Percentiles rank a stretch among this genome's conserved stretches.
phyloP scores from a whole-genome alignment of 35 echinoderm and acorn worm species.

The Ptychodera flava region DNA sequence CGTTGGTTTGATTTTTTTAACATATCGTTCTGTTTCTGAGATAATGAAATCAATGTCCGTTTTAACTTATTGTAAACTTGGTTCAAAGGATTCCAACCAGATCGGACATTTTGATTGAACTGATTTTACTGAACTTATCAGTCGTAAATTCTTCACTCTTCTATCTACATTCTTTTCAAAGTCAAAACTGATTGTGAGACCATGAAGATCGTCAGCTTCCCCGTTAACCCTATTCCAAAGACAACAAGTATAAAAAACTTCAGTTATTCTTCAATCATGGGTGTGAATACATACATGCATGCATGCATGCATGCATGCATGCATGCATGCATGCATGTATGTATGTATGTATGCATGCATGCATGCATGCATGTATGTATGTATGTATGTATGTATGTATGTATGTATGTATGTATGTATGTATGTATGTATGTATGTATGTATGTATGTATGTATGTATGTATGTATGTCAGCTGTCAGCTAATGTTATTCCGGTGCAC shows the following conservation, averaged over 20 bases:
- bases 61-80: too few species aligned
- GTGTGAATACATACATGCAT: not conserved
- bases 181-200: not conserved
- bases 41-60: too few species aligned
- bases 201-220: not conserved
- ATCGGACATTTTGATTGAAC: too few species aligned
- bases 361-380: constrained; percentile 10
- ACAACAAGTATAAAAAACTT: not conserved
- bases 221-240: not conserved
- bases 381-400: constrained; percentile 39
- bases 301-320: not conserved
- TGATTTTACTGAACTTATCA: too few species aligned
- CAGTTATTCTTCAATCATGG: not conserved
- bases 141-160: too few species aligned
- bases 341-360: constrained; percentile 9
- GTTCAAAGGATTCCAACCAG: too few species aligned
- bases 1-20: too few species aligned
- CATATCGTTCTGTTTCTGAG: too few species aligned
- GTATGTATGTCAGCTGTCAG: constrained; percentile 32
- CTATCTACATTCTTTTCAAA: too few species aligned
- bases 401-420: constrained; percentile 40
- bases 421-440: constrained; percentile 48
- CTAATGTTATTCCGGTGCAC: too few species aligned
- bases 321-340: constrained; percentile 21
- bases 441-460: constrained; percentile 46